Base-by-base conservation (phyloP, 2,797 vertebrate species). In the Microctenopoma steveboyesi region DNA sequence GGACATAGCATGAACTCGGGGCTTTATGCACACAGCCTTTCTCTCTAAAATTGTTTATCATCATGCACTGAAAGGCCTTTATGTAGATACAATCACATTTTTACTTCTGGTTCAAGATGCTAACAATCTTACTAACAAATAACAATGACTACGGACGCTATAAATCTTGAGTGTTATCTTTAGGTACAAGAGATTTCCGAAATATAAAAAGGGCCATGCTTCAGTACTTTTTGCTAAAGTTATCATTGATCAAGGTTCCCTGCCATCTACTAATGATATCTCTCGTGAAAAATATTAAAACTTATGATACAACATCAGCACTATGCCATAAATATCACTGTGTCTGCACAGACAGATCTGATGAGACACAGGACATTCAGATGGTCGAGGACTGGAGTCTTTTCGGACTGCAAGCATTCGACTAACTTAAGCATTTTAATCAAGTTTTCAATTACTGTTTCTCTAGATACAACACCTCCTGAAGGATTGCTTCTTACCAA, bases 391-490 rank as follows among this genome's bases (percentile, higher is more conserved):
- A 2, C 35, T 11, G 1, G 2, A 22, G 22, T 35, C 47, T 48
- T 64, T 18, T 68, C 56, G 43, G 54, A 49, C 79, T 57, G 60
- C 43, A 25, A 52, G 55, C 56, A 63, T 16, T 15, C 33, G 37
- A 61, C 66, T 50, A 56, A 78, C 47, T 69, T 74, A 79, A 69
- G 28, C 63, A 78, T 79, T 84, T 85, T 74, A 79, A 85, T 88
- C 57, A 82, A 64, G 40, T 83, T 86, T 89, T 87, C 78, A 87
- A 83, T 87, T 83, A 81, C 72, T 25, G 47, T 53, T 72, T 69
- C 69, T 64, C 54, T 35, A 16, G 64, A 58, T 55, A 49, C 67
- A 51, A 27, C 25, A 28, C 55, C 11, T 47, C 64, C 55, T 61
- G 16, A 65, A 66, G 66, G 58, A 54, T 49, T 43, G 16, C 43